Evolutionary conservation across 2,113 vertebrate genomes (phyloP).

Genomic region (Vulpes vulpes): DNA sequence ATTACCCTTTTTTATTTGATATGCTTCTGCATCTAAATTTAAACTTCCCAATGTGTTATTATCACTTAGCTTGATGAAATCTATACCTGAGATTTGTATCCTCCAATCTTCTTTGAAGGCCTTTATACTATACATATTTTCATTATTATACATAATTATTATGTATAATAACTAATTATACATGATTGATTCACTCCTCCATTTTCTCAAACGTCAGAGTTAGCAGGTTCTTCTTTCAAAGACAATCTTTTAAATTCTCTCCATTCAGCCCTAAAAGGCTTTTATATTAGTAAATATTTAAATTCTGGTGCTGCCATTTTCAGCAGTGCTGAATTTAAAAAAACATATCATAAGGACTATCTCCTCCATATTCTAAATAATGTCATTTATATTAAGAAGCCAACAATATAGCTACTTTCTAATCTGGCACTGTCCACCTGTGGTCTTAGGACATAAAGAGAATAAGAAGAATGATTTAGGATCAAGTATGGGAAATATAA

Average conservation of each 20-base stretch:
- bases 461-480: background rate
- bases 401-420: background rate
- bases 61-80: background rate
- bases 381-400: conserved; percentile 34
- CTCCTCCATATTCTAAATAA: conserved; percentile 4
- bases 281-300: conserved; percentile 17
- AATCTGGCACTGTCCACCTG: background rate
- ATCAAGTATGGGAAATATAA: background rate
- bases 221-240: conserved; percentile 35
- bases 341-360: background rate
- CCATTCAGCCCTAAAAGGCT: background rate
- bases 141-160: too few species aligned
- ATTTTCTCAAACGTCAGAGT: conserved; percentile 44
- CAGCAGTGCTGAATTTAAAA: conserved; percentile 49
- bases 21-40: background rate
- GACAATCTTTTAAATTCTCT: conserved; percentile 38
- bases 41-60: conserved; percentile 4
- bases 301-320: conserved; percentile 45
- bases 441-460: conserved; percentile 37
- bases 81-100: background rate
- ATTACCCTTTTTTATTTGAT: background rate
- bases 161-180: background rate
- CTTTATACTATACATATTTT: background rate
- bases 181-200: background rate
- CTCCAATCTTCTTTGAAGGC: background rate